phyloP scores from a whole-genome alignment of 2,888 invertebrate genomes.

The Galeruca laticollis region DNA sequence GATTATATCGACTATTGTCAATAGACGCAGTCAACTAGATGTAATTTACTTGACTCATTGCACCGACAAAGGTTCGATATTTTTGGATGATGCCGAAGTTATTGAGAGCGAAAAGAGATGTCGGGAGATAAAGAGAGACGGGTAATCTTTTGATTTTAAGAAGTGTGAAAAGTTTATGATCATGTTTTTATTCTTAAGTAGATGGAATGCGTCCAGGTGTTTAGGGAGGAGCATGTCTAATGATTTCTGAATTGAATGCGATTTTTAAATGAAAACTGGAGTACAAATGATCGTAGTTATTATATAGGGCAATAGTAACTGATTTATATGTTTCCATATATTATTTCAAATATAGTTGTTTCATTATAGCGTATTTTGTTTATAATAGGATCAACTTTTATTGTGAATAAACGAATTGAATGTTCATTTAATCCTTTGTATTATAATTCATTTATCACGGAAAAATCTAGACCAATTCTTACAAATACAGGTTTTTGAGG shows the following conservation, averaged over 20 bases:
- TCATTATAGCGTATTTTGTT: too few species aligned
- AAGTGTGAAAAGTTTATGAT: conserved; percentile 27
- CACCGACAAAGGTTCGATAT: conserved; percentile 55
- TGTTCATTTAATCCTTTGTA: too few species aligned
- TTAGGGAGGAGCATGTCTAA: conserved; percentile 13
- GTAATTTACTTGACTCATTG: conserved; percentile 63
- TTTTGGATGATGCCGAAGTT: conserved; percentile 10
- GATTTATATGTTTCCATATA: too few species aligned
- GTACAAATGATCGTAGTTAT: neutral
- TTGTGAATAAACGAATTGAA: too few species aligned
- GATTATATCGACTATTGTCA: conserved; percentile 53
- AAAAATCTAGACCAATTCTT: too few species aligned
- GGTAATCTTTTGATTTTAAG: conserved; percentile 12
- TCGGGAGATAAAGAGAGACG: conserved; percentile 1
- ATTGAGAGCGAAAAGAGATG: conserved; percentile 6
- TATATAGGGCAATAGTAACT: too few species aligned
- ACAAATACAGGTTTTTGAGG: too few species aligned
- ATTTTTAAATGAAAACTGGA: neutral
- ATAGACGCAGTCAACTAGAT: conserved; percentile 61
- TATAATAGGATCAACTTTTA: too few species aligned
- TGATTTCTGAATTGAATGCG: conserved; percentile 5
- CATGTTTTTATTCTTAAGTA: conserved; percentile 8
- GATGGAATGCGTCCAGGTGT: conserved; percentile 45
- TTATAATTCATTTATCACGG: too few species aligned
- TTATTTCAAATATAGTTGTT: too few species aligned